Base-by-base conservation (phyloP, 2,888 invertebrate species). In the Electrophaes corylata region DNA sequence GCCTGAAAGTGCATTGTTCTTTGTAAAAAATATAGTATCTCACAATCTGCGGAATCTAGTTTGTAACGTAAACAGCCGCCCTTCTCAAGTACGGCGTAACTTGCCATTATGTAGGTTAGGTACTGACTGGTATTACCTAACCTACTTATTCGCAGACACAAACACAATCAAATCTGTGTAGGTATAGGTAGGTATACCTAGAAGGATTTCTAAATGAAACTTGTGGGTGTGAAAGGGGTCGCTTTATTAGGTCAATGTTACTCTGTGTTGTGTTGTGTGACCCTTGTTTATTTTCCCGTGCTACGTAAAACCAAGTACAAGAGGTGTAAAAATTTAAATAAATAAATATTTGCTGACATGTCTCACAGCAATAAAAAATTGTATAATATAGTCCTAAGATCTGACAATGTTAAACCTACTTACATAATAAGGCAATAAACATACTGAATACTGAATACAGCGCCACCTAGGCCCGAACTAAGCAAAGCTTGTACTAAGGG, bases 121-220 rank as follows among this genome's bases (percentile, higher is more conserved):
- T 50, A 40, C 39, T 39, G 43, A 23, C 20, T 12, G 20, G 5
- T 3, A 37, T 11, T 20, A 23, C 44, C 45, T 45, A 41, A 19
- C 44, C 26, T 23, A 51, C 35, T 51, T 52, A 56, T 50, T 46
- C 45, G 33, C 51, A 46, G 46, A 51, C 51, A 43, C 19, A 44
- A 52, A 49, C 41, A 53, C 58, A 49, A 40, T 46, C 47, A 31
- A 23, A 33, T 53, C 44, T 40, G 10, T 52, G 57, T 52, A 35
- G 31, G 51, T 58, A 39, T 48, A 18, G 44, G 52, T 56, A 29
- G 49, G 49, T 54, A 56, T 81, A 85, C 83, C 83, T 83, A 86
- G 79, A 85, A 86, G 85, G 89, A 89, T 87, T 88, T 90, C 88
- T 90, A 89, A 90, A 90, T 89, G 87, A 88, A 89, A 84, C 83